These are phyloP conservation scores for Mylabris sibirica DNA, from an alignment of 2,888 invertebrate species.

Conservation along the genomic window DNA sequence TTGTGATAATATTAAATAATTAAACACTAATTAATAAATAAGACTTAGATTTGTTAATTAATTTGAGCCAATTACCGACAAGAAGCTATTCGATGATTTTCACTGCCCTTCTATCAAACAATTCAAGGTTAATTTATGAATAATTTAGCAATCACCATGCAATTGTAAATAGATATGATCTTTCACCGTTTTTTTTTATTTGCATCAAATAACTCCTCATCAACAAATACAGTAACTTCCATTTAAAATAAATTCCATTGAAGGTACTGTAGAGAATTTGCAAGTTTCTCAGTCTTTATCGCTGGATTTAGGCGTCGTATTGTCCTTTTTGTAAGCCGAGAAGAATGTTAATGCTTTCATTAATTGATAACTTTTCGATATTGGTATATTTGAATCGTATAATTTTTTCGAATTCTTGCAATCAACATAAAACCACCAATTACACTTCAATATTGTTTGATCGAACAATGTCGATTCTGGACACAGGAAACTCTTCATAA, in stretches of 20 bases:
- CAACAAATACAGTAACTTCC: background rate
- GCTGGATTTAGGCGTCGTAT: slow-evolving; percentile 39
- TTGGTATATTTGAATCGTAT: slow-evolving; percentile 89
- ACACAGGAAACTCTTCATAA: slow-evolving; percentile 91
- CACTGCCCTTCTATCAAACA: slow-evolving; percentile 7
- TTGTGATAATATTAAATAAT: background rate
- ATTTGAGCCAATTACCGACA: slow-evolving; percentile 27
- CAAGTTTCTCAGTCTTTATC: slow-evolving; percentile 44
- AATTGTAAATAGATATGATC: background rate
- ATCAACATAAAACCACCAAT: slow-evolving; percentile 95
- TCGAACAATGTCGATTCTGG: slow-evolving; percentile 92
- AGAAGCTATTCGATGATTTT: slow-evolving; percentile 15
- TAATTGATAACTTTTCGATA: slow-evolving; percentile 89
- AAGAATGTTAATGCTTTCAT: slow-evolving; percentile 92
- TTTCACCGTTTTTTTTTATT: background rate
- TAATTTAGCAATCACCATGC: background rate
- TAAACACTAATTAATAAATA: slow-evolving; percentile 27
- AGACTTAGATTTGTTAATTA: slow-evolving; percentile 32
- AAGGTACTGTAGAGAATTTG: slow-evolving; percentile 13
- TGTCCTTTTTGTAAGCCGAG: slow-evolving; percentile 80
- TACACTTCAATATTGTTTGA: slow-evolving; percentile 89
- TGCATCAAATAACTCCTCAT: slow-evolving; percentile 22
- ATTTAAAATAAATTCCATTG: background rate
- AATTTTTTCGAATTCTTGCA: slow-evolving; percentile 81
- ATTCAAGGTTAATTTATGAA: slow-evolving; percentile 22